Conservation (phyloP, 2,888 invertebrate genomes). For the Amphiduros pacificus region DNA sequence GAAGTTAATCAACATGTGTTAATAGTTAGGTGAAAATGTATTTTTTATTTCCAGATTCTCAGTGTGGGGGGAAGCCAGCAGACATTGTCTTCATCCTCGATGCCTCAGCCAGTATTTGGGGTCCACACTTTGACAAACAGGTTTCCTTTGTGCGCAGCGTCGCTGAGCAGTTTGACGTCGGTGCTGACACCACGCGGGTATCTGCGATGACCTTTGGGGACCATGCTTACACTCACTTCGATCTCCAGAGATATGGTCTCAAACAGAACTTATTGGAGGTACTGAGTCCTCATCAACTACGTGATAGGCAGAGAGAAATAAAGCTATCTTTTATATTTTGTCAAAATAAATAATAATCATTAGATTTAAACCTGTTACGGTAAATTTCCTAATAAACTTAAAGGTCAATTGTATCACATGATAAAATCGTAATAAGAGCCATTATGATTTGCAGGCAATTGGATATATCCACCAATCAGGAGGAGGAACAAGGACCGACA, state of each 20-base stretch:
- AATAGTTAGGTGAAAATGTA: no score
- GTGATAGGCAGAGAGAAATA: no score
- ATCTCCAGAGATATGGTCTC: no score
- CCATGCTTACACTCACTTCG: neutral
- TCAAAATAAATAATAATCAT: no score
- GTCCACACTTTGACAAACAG: slow-evolving; percentile 12
- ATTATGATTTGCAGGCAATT: neutral
- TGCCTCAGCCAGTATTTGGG: slow-evolving; percentile 13
- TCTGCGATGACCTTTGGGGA: slow-evolving; percentile 10
- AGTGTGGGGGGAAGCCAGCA: slow-evolving; percentile 16
- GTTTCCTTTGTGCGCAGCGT: slow-evolving; percentile 7
- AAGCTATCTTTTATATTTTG: no score
- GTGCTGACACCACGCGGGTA: neutral
- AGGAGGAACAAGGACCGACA: slow-evolving; percentile 27
- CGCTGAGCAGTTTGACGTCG: slow-evolving; percentile 1
- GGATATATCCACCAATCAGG: slow-evolving; percentile 10
- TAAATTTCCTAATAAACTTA: no score
- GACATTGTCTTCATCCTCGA: slow-evolving; percentile 16
- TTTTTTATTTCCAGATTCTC: no score
- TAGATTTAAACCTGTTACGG: no score
- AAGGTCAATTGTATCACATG: no score
- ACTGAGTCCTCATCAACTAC: no score
- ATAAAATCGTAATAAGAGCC: neutral
- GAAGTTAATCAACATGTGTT: no score
- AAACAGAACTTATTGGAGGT: no score